A percentile compares a stretch with the other conserved stretches of the same genome.
Conservation (phyloP, 2,113 vertebrate species). For the Parus major region DNA sequence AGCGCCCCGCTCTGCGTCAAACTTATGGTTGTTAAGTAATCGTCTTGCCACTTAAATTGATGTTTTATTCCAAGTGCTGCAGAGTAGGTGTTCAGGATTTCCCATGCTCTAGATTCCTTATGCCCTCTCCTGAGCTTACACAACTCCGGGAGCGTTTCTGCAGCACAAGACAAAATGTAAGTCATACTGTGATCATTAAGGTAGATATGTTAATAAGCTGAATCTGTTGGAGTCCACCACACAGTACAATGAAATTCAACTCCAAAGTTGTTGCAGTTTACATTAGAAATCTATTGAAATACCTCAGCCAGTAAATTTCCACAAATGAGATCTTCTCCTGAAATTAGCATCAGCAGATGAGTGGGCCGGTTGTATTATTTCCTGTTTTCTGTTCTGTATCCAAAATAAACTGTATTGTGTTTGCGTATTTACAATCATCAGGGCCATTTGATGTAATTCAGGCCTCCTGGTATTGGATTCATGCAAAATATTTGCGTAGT, state of each 20-base stretch:
- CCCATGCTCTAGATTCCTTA: fast-evolving
- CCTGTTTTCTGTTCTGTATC: not conserved
- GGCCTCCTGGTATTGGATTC: not conserved
- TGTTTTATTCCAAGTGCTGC: not conserved
- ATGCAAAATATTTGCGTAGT: fast-evolving
- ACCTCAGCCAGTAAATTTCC: fast-evolving
- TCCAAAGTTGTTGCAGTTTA: not conserved
- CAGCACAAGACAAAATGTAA: not conserved
- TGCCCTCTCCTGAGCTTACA: fast-evolving
- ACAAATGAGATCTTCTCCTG: not conserved
- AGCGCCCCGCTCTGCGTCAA: not conserved
- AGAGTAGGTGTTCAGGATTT: fast-evolving
- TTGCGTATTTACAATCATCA: fast-evolving
- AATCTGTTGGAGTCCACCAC: fast-evolving
- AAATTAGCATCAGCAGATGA: not conserved
- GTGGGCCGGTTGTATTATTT: fast-evolving
- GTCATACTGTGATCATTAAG: not conserved
- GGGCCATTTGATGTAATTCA: not conserved
- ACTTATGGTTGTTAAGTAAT: fast-evolving
- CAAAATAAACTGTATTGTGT: not conserved
- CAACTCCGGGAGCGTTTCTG: fast-evolving
- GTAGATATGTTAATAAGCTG: not conserved
- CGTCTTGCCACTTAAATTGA: fast-evolving
- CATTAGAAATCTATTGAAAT: not conserved
- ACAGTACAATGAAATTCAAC: not conserved